Base-by-base conservation (phyloP, 2,113 vertebrate genomes). In the Eublepharis macularius region DNA sequence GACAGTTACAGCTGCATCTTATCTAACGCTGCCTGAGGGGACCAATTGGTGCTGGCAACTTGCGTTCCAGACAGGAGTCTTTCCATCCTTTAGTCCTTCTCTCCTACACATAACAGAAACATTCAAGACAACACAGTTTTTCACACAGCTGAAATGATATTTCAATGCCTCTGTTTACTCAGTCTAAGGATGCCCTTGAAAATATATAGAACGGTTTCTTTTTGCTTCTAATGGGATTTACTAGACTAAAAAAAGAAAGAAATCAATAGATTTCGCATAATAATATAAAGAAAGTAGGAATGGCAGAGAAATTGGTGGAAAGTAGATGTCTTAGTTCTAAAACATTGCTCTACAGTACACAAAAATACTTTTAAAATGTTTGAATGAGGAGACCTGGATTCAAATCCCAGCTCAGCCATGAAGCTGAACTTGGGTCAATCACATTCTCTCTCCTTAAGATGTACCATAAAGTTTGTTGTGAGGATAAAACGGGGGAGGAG, bases 31-130 rank as follows among this genome's bases (percentile, higher is more conserved):
- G 92, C 90, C 86, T 86, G 70, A 86, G 70, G 91, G 81, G 66
- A 80, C 76, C 88, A 94, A 94, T 91, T 93, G 93, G 90, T 92
- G 73, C 83, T 90, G 89, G 80, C 90, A 93, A 88, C 68, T 72
- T 63, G 49, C 41, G 88, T 82, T 92, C 81, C 74, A 88, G 89
- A 76, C 75, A 88, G 80, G 4, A 87, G 81, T 63, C 84, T 80
- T 90, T 86, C 69, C 82, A 76, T 89, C 86, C 75, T 66, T 82
- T 47, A 57, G 79, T 88, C 73, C 13, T 88, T 57, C 68, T 80
- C 74, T n/a, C 41, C 66, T 34, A 45, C 39, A 88, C 60, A 78
- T 4, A 63, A 6, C 87, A 84, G 36, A 90, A 85, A 92, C 32
- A 80, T 83, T 86, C 88, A n/a, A 4, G n/a, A 21, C 47, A 1